Conservation (phyloP, 92 coral and sea anemone genomes). For the Parazoanthus swiftii region DNA sequence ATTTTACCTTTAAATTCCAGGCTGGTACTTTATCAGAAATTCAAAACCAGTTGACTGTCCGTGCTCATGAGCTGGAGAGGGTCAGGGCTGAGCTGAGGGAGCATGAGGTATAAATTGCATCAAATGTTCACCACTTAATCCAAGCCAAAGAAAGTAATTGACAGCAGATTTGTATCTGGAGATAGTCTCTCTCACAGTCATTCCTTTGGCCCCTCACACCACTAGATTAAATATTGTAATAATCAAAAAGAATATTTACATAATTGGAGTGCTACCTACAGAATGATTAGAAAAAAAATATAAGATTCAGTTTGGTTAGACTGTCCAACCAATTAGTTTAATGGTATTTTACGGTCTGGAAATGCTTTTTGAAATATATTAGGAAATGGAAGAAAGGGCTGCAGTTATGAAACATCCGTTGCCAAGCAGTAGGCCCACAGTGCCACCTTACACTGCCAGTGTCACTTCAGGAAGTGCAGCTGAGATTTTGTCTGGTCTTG, state of each 20-base stretch:
- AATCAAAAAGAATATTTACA: no score
- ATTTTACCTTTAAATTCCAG: constrained; percentile 37
- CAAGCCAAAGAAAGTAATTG: no score
- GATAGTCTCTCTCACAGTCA: no score
- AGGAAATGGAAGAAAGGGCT: constrained; percentile 7
- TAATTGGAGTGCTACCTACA: no score
- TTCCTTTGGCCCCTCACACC: no score
- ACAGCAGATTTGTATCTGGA: no score
- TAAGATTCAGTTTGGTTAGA: no score
- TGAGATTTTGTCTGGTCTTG: constrained; percentile 28
- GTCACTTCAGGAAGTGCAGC: neutral
- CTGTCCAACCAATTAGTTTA: no score
- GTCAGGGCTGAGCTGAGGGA: constrained; percentile 74
- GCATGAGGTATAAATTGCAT: constrained; percentile 52
- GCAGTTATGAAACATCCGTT: neutral
- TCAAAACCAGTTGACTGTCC: constrained; percentile 70
- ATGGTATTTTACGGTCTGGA: neutral
- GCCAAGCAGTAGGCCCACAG: neutral
- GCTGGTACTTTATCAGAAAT: constrained; percentile 66
- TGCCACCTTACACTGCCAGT: neutral
- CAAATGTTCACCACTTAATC: neutral
- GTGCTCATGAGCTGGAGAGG: constrained; percentile 78
- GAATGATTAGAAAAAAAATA: no score
- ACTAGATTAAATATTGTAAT: no score
- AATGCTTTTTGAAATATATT: neutral